Base-by-base conservation (phyloP, 2,888 invertebrate species). In the Sarcophaga caerulescens region DNA sequence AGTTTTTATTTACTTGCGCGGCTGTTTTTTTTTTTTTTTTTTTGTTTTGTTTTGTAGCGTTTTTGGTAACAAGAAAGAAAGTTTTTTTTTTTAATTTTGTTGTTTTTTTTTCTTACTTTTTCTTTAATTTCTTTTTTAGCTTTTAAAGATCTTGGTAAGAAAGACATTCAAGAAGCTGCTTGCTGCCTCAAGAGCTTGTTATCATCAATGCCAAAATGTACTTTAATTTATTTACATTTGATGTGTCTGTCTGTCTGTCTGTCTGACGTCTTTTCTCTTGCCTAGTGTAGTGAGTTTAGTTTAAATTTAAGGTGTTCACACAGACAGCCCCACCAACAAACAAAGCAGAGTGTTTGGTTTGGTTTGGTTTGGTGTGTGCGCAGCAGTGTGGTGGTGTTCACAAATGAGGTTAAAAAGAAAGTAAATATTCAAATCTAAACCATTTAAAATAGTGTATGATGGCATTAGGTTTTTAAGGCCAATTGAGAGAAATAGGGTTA, bases 21-120 rank as follows among this genome's bases (percentile, higher is more conserved):
- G 47, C 47, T 47, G 12, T 47, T 47, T 14, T 14, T 3, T n/a
- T 10, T 25, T 3, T 17, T 8, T 65, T 76, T 71, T 44, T 44
- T 65, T 35, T 10, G 10, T 35, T 35, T 35, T n/a, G n/a, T 0
- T 6, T 35, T 35, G 35, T 17, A 14, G 25, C 25, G 14, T n/a
- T 66, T 69, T 45, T 19, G 74, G 52, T 83, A 68, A 78, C 63
- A 80, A 85, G 77, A 81, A 78, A 86, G 84, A 84, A 84, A 86
- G 78, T 81, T 86, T 69, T 73, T 62, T 70, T 75, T 19, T 45
- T 35, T 35, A 0, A 2, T 35, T 6, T 35, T 35, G 35, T 35
- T 35, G 10, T 35, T 35, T 8, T 35, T 35, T 35, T 35, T 35
- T 35, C 35, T 35, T 35, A 35, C 35, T 35, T 6, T 35, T 35